These are phyloP conservation scores for Podiceps cristatus DNA, from an alignment of 2,113 vertebrate species.

Conservation along the genomic window DNA sequence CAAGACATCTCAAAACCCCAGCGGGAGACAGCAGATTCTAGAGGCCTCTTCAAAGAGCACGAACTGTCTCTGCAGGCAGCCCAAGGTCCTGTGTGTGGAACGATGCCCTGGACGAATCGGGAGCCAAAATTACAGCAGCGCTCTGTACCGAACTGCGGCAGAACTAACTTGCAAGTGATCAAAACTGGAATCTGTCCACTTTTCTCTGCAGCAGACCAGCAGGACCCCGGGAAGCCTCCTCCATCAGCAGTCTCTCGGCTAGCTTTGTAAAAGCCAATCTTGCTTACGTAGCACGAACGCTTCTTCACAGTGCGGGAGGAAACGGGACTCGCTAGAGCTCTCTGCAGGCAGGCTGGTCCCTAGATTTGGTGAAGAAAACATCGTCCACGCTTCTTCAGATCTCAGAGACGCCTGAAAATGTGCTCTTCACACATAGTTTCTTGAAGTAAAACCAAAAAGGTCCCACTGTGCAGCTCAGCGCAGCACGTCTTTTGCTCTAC, in stretches of 20 bases:
- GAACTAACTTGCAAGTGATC: not conserved
- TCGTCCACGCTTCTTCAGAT: not conserved
- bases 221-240: not conserved
- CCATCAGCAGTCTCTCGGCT: not conserved
- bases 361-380: not conserved
- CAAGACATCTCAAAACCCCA: conserved; percentile 28
- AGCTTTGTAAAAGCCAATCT: conserved; percentile 29
- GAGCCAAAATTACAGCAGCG: not conserved
- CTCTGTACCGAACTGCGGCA: not conserved
- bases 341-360: not conserved
- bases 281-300: not conserved
- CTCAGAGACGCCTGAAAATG: not conserved
- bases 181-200: not conserved
- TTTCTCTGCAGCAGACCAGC: not conserved
- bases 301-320: not conserved
- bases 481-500: not conserved
- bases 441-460: not conserved
- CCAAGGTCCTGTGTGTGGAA: not conserved
- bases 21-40: conserved; percentile 26
- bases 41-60: conserved; percentile 28
- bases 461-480: not conserved
- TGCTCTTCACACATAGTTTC: conserved; percentile 45
- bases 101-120: not conserved
- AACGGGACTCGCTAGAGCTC: not conserved
- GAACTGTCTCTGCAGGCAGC: not conserved